Base-by-base conservation (phyloP, 2,888 invertebrate genomes). In the Pelosia muscerda region DNA sequence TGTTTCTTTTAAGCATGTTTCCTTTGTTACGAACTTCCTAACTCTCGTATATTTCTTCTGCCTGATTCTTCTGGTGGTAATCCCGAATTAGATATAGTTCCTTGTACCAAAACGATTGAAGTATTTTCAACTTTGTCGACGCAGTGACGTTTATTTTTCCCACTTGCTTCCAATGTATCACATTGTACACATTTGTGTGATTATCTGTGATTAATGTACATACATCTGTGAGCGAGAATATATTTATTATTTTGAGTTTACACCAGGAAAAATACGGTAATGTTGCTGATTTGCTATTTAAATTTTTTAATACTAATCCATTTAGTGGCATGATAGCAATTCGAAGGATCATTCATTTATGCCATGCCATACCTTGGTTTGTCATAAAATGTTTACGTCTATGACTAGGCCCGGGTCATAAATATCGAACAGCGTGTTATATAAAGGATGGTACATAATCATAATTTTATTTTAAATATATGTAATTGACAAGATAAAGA, bases 41-140 rank as follows among this genome's bases (percentile, higher is more conserved):
- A 49, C n/a, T n/a, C n/a, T 49, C 49, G 49, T 49, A 49, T n/a
- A n/a, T 49, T 49, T 70, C 57, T 68, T 72, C 62, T 57, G 15
- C 65, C 34, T 65, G 53, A 64, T 70, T 73, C 71, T 73, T 72
- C 74, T 81, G 81, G 81, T 77, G 73, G 57, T 58, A 62, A 74
- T 81, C 75, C 77, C 78, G 72, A 72, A 73, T 74, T 76, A 55
- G 61, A 55, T 69, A 73, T 73, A 72, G 62, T 68, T 74, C 54
- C 63, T 57, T 42, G 49, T 69, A 58, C 23, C 23, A 63, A 67
- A 58, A 13, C 68, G 66, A 75, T 80, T 80, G 78, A 75, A 78
- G 64, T 58, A 57, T 59, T 72, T 80, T 81, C 81, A 80, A 78
- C 63, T 72, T 71, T 73, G 38, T 74, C n/a, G 2, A 1, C 31